Evolutionary conservation across 2,888 invertebrate genomes (phyloP).

Genomic region (Drosophila kuntzei): DNA sequence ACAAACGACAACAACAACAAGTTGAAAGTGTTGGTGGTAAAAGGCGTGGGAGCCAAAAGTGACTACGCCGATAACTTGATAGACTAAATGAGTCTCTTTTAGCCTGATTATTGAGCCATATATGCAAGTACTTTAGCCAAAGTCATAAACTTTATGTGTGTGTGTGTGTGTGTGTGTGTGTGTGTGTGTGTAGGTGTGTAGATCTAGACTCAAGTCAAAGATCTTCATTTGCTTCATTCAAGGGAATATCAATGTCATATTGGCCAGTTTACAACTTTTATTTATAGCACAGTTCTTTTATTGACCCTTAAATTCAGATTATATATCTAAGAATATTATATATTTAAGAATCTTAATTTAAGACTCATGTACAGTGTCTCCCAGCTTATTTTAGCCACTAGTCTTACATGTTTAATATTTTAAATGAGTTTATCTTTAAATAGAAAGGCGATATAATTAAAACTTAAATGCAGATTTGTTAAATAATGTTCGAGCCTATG

Average conservation of each 20-base stretch:
- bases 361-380: too few relatives aligned
- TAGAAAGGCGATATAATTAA: too few relatives aligned
- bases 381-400: too few relatives aligned
- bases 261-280: slow-evolving; percentile 7
- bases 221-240: slow-evolving; percentile 19
- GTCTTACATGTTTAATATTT: too few relatives aligned
- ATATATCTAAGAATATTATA: too few relatives aligned
- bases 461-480: too few relatives aligned
- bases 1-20: slow-evolving; percentile 20
- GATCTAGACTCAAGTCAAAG: not conserved
- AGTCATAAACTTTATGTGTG: slow-evolving; percentile 37
- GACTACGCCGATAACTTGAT: slow-evolving; percentile 63
- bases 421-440: too few relatives aligned
- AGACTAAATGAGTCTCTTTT: slow-evolving; percentile 66
- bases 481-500: too few relatives aligned
- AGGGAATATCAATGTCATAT: slow-evolving; percentile 5
- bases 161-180: slow-evolving; percentile 2
- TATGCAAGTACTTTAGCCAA: slow-evolving; percentile 26
- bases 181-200: not conserved
- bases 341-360: too few relatives aligned
- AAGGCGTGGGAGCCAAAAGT: slow-evolving; percentile 64
- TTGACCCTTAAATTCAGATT: not conserved
- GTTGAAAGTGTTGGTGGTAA: slow-evolving; percentile 24
- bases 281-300: slow-evolving; percentile 8
- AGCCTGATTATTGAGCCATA: slow-evolving; percentile 68